A percentile compares a stretch with the other conserved stretches of the same genome.
Evolutionary conservation across 2,888 invertebrate species (phyloP).

Genomic region (Pegoplata infirma): DNA sequence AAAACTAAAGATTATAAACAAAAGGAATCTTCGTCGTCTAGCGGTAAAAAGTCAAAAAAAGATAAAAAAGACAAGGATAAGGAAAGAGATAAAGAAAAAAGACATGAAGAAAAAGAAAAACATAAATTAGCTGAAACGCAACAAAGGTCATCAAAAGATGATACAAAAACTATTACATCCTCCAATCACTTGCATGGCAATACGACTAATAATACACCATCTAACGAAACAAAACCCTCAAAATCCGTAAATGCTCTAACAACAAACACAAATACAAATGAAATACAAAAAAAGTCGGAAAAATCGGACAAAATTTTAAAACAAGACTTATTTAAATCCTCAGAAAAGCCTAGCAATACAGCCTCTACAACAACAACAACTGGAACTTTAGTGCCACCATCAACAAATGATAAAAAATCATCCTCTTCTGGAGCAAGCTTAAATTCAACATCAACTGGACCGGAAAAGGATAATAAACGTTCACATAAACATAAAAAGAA

Average conservation of each 20-base stretch:
- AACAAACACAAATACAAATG: constrained; percentile 42
- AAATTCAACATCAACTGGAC: constrained; percentile 24
- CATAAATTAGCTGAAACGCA: constrained; percentile 57
- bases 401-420: constrained; percentile 74
- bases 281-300: constrained; percentile 58
- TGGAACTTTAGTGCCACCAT: background rate
- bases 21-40: constrained; percentile 71
- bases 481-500: constrained; percentile 83
- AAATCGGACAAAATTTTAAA: constrained; percentile 53
- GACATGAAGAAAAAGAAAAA: constrained; percentile 74
- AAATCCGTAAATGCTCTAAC: constrained; percentile 42
- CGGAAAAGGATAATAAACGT: constrained; percentile 77
- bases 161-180: constrained; percentile 52
- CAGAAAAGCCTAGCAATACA: constrained; percentile 62
- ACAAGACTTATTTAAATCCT: constrained; percentile 64
- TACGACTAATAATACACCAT: constrained; percentile 22
- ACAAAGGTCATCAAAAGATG: constrained; percentile 57
- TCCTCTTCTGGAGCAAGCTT: constrained; percentile 37
- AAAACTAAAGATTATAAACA: constrained; percentile 68
- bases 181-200: background rate
- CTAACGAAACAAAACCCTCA: constrained; percentile 49
- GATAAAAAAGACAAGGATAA: constrained; percentile 82
- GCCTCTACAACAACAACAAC: constrained; percentile 50
- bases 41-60: constrained; percentile 79
- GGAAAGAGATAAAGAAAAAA: constrained; percentile 81